Base-by-base conservation (phyloP, 2,113 vertebrate genomes). In the Nerophis lumbriciformis region DNA sequence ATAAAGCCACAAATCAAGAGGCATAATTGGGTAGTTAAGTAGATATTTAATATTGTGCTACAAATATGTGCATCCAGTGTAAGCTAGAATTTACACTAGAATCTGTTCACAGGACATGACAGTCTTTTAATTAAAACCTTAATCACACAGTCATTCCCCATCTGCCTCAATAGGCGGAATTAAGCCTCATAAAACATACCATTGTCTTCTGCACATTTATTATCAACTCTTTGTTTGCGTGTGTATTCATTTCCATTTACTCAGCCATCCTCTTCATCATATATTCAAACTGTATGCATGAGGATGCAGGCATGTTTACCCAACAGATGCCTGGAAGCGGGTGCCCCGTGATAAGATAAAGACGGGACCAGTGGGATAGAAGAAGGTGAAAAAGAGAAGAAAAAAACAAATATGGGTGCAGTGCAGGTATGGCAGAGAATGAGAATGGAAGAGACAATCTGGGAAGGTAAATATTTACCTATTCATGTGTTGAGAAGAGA, bases 391-490 rank as follows among this genome's bases (percentile, higher is more conserved):
- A 59, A 21, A n/a, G 15, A 10, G n/a, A 53, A 39, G 38, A 35
- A 14, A 42, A 14, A 52, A 55, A 55, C 15, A 59, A 59, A 61
- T 16, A 42, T 57, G 66, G 15, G 53, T 61, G 65, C 48, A 48
- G 63, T 21, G 59, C 51, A 70, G 68, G 69, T 72, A 57, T 69
- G 48, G n/a, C 60, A 65, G 64, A 61, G 66, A 63, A 73, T 47
- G 75, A 73, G 56, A 70, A 59, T 21, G 54, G 79, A 78, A 70
- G 50, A 79, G 77, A 84, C 83, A 84, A 85, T 88, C 80, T 82
- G 79, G 79, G 70, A 80, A 81, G 77, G 84, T 81, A 88, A 88
- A 88, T 82, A 87, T 85, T 81, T 83, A 85, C 69, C 59, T 76
- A 73, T 76, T 84, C 78, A 75, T 85, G 67, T 78, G 70, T 63